Percentiles rank a stretch among this genome's conserved stretches.
These are phyloP conservation scores for Tamias sibiricus DNA, from an alignment of 2,113 vertebrate species.

Conservation along the genomic window DNA sequence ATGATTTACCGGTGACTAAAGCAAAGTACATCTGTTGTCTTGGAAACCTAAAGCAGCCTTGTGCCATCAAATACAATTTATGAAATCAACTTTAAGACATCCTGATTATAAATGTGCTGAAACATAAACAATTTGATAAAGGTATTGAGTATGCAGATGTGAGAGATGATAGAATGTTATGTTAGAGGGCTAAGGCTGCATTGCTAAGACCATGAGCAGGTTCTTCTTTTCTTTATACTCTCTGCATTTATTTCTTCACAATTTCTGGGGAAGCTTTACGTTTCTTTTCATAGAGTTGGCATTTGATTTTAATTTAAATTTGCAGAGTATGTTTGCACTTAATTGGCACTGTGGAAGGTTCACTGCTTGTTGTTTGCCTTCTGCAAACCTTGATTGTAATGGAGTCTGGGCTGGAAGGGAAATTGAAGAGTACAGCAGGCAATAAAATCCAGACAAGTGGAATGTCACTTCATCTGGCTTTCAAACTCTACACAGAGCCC, in stretches of 20 bases:
- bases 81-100: constrained; percentile 84
- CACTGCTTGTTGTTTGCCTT: constrained; percentile 80
- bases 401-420: constrained; percentile 77
- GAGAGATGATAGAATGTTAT: constrained; percentile 71
- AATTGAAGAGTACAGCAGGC: constrained; percentile 67
- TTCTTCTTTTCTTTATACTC: constrained; percentile 8
- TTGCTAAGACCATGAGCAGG: constrained; percentile 58
- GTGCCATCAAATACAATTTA: constrained; percentile 87
- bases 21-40: constrained; percentile 86
- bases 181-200: neutral
- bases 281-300: constrained; percentile 79
- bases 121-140: constrained; percentile 77
- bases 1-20: constrained; percentile 77
- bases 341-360: constrained; percentile 81
- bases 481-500: constrained; percentile 36
- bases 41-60: constrained; percentile 86
- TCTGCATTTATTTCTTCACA: constrained; percentile 54
- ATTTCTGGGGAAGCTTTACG: constrained; percentile 81
- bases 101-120: constrained; percentile 84
- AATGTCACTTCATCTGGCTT: constrained; percentile 43
- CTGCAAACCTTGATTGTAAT: constrained; percentile 79
- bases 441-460: constrained; percentile 63
- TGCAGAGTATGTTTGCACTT: constrained; percentile 82
- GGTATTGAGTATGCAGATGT: constrained; percentile 78
- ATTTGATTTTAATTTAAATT: constrained; percentile 87